phyloP scores from a whole-genome alignment of 2,888 invertebrate species.

The Ichneumon xanthorius region DNA sequence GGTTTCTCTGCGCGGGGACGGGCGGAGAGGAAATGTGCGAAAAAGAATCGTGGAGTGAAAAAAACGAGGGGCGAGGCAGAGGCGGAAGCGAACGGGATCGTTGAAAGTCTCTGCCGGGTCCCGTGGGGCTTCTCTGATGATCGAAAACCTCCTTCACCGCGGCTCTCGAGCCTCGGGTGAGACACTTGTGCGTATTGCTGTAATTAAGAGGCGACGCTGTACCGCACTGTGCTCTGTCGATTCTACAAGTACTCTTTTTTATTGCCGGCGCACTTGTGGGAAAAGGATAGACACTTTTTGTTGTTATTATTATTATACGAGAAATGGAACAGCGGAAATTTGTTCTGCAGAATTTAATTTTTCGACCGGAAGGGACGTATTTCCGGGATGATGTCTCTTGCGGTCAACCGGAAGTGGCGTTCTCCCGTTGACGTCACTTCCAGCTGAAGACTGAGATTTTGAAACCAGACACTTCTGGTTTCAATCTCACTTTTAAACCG shows the following conservation, averaged over 20 bases:
- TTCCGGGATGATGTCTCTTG: background rate
- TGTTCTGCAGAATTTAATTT: background rate
- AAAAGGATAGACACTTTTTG: too few species aligned
- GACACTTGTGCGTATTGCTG: background rate
- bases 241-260: background rate
- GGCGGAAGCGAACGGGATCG: slow-evolving; percentile 21
- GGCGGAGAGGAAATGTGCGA: slow-evolving; percentile 8
- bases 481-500: too few species aligned
- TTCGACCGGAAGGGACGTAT: background rate
- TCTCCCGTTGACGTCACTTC: too few species aligned
- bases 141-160: slow-evolving; percentile 27
- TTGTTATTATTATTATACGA: background rate
- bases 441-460: too few species aligned
- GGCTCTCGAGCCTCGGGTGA: background rate
- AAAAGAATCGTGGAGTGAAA: slow-evolving; percentile 22
- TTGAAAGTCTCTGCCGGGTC: slow-evolving; percentile 18
- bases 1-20: slow-evolving; percentile 25
- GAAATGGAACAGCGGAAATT: background rate
- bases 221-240: background rate
- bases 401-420: too few species aligned
- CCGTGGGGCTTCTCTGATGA: slow-evolving; percentile 28
- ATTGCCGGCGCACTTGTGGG: background rate
- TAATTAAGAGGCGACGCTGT: background rate
- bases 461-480: too few species aligned
- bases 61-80: background rate